Evolutionary conservation across 2,888 invertebrate species (phyloP), one percentile per base, ranked within the genome.

Genomic region (Troilus luridus): DNA sequence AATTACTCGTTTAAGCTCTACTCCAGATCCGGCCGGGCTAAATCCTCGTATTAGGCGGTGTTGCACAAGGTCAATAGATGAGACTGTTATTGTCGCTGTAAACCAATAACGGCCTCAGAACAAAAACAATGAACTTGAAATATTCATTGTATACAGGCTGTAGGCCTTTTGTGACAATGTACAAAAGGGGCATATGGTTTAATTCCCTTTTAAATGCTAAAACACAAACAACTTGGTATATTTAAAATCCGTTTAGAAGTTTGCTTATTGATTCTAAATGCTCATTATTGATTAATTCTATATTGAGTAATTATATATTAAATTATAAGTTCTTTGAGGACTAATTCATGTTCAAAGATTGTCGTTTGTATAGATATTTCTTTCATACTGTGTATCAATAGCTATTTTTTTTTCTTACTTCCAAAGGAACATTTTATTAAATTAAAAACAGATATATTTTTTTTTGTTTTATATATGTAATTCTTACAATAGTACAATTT

Each of bases 121-220:
- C 11, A n/a, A 85, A 85, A 85, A 85, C 85, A 85, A 85, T 85
- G 85, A n/a, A 58, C 85, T 85, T 58, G 9, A 85, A 58, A 85
- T 85, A 56, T 12, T 58, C 85, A 56, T 56, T 85, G 85, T 56
- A 85, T 56, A 85, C 56, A 12, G 81, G 2, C 54, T 3, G 1
- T 54, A 17, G 81, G 81, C 56, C 85, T 85, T 56, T 85, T 85
- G 85, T 85, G 56, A n/a, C 56, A 11, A 85, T 56, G 10, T n/a
- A 85, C 85, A 85, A 85, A 56, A 54, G 85, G 41, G 56, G 85
- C 85, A 85, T n/a, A 27, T 41, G 72, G 27, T 17, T 41, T 77
- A 77, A 41, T 27, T 77, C 27, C 41, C 27, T 19, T 41, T 17
- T 41, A 19, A 27, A 41, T 41, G 72, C 27, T 19, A 19, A 67